Base-by-base conservation (phyloP, 92 coral and sea anemone species). In the Actinostola sp. region DNA sequence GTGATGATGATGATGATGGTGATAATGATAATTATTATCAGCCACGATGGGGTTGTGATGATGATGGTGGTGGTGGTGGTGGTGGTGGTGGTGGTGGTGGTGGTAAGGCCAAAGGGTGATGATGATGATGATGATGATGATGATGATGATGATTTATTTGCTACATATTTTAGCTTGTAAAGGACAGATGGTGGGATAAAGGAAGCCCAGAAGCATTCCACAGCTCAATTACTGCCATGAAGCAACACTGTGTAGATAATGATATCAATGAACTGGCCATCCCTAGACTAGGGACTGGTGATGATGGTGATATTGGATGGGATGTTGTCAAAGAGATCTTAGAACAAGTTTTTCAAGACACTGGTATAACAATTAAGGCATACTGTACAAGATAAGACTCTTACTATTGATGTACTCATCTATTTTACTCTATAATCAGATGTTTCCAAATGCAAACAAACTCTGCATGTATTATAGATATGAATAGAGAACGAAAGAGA, bases 241-340 rank as follows among this genome's bases (percentile, higher is more conserved):
- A 71, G 63, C 72, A 74, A 32, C 98, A 93, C 71, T 87, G 93
- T 39, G 39, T 62, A 36, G 84, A 78, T 21, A 73, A 91, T 46
- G 76, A 70, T 0, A 76, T 93, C 3, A 70, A 71, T 8, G 77
- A 82, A 63, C 38, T 93, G 51, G 83, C 89, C 0, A 66, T 93
- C 20, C 98, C 98, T 31, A 79, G 98, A 49, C 75, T 93, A 36
- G 98, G 98, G 28, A 78, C 98, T 17, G 97, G 89, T 12, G 86
- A 83, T 38, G 98, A 93, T 75, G 79, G 76, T n/a, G n/a, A n/a
- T 19, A 70, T 93, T 26, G 86, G 76, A 15, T 93, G 98, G 98
- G 69, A 75, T 26, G 56, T 59, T 24, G 89, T 93, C 9, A 81
- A 68, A 59, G 82, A 60, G 42, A 82, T 91, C 39, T 32, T 93